Conservation (phyloP, 2,888 invertebrate species). For the Entomobrya proxima region DNA sequence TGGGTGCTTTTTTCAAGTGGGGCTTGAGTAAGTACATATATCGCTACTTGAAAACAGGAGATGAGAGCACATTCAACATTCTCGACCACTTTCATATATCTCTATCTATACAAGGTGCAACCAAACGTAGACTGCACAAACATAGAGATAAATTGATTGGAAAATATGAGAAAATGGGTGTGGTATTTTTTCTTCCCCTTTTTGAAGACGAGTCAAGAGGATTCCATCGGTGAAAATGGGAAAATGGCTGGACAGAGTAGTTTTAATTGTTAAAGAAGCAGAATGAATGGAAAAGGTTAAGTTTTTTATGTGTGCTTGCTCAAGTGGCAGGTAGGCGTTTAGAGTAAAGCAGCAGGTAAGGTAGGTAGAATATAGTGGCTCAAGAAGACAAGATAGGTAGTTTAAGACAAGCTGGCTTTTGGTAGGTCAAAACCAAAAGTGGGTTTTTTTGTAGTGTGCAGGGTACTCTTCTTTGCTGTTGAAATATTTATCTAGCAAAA, state of each 20-base stretch:
- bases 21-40: not conserved
- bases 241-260: not conserved
- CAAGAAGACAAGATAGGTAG: too few relatives aligned
- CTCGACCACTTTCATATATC: not conserved
- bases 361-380: not conserved
- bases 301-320: not conserved
- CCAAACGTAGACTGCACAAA: not conserved
- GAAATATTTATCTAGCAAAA: conserved; percentile 31
- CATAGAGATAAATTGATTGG: not conserved
- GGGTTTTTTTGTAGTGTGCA: not conserved
- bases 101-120: not conserved
- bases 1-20: not conserved
- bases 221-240: not conserved
- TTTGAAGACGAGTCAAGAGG: not conserved
- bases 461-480: not conserved
- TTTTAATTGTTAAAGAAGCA: conserved; percentile 17
- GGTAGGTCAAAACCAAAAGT: conserved; percentile 12
- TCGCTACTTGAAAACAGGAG: not conserved
- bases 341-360: not conserved
- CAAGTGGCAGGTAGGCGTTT: not conserved
- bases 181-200: too few relatives aligned
- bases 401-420: not conserved
- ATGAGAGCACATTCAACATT: not conserved
- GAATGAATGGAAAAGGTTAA: not conserved
- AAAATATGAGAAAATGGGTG: not conserved